Base-by-base conservation (phyloP, 2,797 vertebrate genomes). In the Xyrichtys novacula region DNA sequence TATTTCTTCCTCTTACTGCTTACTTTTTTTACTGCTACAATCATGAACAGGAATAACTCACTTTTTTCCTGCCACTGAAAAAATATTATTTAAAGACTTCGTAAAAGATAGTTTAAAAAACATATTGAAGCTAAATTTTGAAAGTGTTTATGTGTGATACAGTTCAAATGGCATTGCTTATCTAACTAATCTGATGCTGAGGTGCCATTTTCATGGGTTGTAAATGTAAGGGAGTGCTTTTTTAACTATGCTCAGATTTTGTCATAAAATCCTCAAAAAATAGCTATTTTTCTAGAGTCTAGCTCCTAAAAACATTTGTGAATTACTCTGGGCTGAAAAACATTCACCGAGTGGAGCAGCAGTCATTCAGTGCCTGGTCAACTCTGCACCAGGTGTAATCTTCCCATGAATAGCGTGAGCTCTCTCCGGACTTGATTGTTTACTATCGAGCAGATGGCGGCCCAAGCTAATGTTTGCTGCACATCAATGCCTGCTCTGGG, bases 381-480 rank as follows among this genome's bases (percentile, higher is more conserved):
- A 56, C 47, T 77, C 76, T 71, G 61, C 46, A 71, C 43, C 83
- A 84, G 83, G 84, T 90, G 80, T 87, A 84, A 83, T 86, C 70
- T 84, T 67, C 63, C 69, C 74, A 71, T 85, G 74, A 84, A 85
- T 81, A 71, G 32, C 65, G 53, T 73, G 47, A 15, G 44, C 66
- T 86, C 71, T 83, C 71, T 70, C 68, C 71, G 54, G 79, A 77
- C 66, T 66, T 42, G 60, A 66, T 56, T 86, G 85, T 87, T 90
- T 80, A 70, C 80, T 75, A 44, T 80, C 68, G 73, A 71, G 75
- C 81, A 86, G 79, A 85, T 86, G 73, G 57, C 53, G 29, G 50
- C 65, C 47, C 17, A 16, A 68, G 65, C 65, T 83, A 78, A 84
- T 88, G 81, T 90, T 91, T 87, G 73, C 83, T 44, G 56, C 80